Evolutionary conservation across 2,888 invertebrate genomes (phyloP).

Genomic region (Campoplex nolae): DNA sequence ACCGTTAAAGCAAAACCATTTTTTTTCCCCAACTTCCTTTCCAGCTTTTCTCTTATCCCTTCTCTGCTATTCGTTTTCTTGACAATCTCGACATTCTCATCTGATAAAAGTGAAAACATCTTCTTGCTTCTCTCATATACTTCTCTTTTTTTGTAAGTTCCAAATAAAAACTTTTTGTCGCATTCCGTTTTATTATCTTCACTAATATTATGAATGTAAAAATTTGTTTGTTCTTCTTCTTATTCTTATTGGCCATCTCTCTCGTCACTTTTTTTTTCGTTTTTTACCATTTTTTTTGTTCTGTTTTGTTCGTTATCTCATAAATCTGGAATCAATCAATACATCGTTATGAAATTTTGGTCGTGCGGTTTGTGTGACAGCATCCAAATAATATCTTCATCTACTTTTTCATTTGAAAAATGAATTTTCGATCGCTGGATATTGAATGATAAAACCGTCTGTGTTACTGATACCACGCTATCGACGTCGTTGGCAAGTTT

Average conservation of each 20-base stretch:
- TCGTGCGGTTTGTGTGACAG: background rate
- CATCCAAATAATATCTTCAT: too few species aligned
- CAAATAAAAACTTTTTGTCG: background rate
- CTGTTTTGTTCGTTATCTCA: background rate
- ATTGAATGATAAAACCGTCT: too few species aligned
- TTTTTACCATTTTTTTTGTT: too few species aligned
- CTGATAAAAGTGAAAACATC: constrained; percentile 9
- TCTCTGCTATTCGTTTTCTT: background rate
- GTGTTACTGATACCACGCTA: too few species aligned
- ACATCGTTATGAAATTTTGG: background rate
- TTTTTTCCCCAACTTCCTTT: background rate
- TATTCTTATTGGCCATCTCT: too few species aligned
- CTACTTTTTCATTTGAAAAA: too few species aligned
- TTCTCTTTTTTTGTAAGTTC: background rate
- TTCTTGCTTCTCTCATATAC: background rate
- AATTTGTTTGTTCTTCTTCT: background rate
- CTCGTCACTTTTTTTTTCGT: too few species aligned
- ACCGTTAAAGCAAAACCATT: constrained; percentile 34
- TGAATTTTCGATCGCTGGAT: too few species aligned
- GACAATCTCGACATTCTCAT: background rate
- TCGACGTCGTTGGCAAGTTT: background rate
- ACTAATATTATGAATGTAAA: background rate
- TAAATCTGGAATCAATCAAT: background rate
- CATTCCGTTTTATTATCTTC: background rate
- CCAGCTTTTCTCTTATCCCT: background rate